phyloP scores from a whole-genome alignment of 37 sponge, comb jelly and placozoan genomes.

The Halichondria panicea region DNA sequence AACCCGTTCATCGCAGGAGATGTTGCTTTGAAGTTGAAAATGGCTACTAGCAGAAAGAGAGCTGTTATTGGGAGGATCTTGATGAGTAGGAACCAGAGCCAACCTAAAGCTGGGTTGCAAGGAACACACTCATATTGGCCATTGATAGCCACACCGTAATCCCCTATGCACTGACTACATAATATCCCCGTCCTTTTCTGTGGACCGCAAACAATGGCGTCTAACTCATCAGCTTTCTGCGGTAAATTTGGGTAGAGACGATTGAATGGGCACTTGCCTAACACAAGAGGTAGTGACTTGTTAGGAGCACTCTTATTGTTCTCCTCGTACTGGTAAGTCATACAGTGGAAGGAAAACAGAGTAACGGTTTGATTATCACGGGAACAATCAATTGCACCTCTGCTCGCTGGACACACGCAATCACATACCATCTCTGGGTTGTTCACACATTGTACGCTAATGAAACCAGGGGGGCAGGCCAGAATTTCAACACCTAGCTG shows the following conservation, averaged over 20 bases:
- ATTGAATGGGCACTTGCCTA: slow-evolving; percentile 13
- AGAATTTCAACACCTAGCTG: slow-evolving; percentile 1
- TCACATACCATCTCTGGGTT: slow-evolving; percentile 3
- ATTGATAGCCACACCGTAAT: slow-evolving; percentile 36
- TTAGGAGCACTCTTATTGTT: background rate
- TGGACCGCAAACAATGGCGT: slow-evolving; percentile 3
- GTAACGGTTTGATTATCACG: background rate
- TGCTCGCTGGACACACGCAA: background rate
- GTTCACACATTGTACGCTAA: background rate
- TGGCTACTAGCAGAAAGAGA: slow-evolving; percentile 25
- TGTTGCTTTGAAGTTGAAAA: slow-evolving; percentile 40
- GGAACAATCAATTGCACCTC: background rate
- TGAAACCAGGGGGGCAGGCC: slow-evolving; percentile 35
- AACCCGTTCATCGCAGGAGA: slow-evolving; percentile 50
- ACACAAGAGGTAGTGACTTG: background rate
- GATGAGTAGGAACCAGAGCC: slow-evolving; percentile 27
- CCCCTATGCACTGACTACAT: slow-evolving; percentile 19
- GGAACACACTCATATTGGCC: slow-evolving; percentile 11
- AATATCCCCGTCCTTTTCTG: slow-evolving; percentile 13
- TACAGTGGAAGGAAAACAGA: background rate
- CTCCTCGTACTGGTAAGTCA: background rate
- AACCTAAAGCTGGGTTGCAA: slow-evolving; percentile 7
- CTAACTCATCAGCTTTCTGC: background rate
- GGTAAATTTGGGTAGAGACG: too few species aligned
- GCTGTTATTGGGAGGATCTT: slow-evolving; percentile 32